phyloP scores from a whole-genome alignment of 2,797 vertebrate genomes.

The Pteronotus mesoamericanus region DNA sequence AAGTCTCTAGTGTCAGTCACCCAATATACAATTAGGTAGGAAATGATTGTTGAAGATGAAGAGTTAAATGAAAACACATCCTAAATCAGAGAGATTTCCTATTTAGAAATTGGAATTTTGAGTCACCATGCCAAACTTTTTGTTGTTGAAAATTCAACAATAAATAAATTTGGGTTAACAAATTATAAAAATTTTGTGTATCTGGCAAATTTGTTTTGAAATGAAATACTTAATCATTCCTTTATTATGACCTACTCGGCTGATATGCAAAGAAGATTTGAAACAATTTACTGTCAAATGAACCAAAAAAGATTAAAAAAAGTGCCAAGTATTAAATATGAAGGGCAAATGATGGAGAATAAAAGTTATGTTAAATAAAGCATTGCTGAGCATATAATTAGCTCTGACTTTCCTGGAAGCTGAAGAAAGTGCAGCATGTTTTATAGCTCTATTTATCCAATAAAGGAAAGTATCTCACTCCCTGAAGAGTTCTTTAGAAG shows the following conservation, averaged over 20 bases:
- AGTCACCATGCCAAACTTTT: neutral
- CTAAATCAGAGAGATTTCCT: neutral
- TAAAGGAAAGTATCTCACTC: neutral
- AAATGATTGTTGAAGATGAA: neutral
- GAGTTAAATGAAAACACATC: neutral
- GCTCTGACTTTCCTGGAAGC: neutral
- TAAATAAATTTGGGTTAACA: conserved; percentile 8
- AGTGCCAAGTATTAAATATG: neutral
- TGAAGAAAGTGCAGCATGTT: neutral
- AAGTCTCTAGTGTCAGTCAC: neutral
- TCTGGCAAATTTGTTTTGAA: neutral
- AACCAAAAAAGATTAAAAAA: neutral
- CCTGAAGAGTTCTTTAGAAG: neutral
- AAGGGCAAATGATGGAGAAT: neutral
- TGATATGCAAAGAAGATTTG: neutral
- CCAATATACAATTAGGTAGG: neutral
- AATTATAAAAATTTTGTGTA: neutral
- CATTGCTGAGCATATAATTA: neutral
- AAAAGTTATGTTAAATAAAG: neutral
- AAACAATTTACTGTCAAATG: neutral
- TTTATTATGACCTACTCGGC: neutral
- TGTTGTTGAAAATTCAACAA: neutral
- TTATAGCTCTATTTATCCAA: neutral
- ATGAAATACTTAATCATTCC: neutral
- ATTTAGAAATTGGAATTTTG: conserved; percentile 5